Conservation (phyloP, 2,113 vertebrate genomes). For the Miniopterus natalensis region DNA sequence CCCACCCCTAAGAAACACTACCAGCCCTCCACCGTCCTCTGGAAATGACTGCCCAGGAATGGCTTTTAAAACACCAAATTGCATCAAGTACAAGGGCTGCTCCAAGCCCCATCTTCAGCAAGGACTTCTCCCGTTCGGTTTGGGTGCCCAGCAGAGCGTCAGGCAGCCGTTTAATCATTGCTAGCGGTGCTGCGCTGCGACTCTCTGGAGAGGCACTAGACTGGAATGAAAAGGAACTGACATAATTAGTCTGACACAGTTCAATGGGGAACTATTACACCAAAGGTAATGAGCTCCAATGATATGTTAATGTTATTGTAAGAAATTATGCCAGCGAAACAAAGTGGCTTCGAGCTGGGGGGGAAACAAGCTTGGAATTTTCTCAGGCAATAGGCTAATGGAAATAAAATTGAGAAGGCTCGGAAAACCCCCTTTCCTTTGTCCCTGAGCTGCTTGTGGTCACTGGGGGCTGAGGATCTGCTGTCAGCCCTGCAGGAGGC, state of each 20-base stretch:
- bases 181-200: slow-evolving; percentile 79
- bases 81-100: not conserved
- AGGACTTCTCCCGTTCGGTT: slow-evolving; percentile 65
- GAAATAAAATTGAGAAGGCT: not conserved
- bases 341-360: slow-evolving; percentile 71
- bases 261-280: slow-evolving; percentile 84
- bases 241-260: slow-evolving; percentile 86
- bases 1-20: not conserved
- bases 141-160: slow-evolving; percentile 81
- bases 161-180: slow-evolving; percentile 87
- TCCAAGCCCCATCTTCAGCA: not conserved
- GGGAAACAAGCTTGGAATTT: not conserved
- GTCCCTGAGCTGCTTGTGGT: not conserved
- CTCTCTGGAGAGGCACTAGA: slow-evolving; percentile 83
- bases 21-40: not conserved
- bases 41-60: slow-evolving; percentile 23
- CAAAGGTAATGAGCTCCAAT: slow-evolving; percentile 82
- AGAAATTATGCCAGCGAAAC: slow-evolving; percentile 80
- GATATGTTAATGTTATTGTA: slow-evolving; percentile 85
- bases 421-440: not conserved
- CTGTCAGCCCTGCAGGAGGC: not conserved
- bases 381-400: slow-evolving; percentile 32
- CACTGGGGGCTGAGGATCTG: not conserved
- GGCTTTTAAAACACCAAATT: slow-evolving; percentile 64
- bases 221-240: slow-evolving; percentile 83